phyloP scores from a whole-genome alignment of 2,888 invertebrate genomes.

The Hypsopygia costalis region DNA sequence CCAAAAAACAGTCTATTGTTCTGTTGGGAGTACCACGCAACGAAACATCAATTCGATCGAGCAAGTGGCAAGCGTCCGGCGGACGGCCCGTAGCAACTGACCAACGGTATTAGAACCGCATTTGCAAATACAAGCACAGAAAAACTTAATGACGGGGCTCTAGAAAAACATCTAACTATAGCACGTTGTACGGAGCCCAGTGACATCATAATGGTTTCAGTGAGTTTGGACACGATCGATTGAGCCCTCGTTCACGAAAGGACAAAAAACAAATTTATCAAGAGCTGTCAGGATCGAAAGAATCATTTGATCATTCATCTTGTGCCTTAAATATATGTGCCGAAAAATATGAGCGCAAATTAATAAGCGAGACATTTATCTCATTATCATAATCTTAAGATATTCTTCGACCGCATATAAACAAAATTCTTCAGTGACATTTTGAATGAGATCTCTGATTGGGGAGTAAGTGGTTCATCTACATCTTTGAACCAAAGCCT shows the following conservation, averaged over 20 bases:
- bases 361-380: slow-evolving; percentile 4
- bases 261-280: slow-evolving; percentile 11
- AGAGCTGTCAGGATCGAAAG: slow-evolving; percentile 1
- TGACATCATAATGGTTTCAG: slow-evolving; percentile 14
- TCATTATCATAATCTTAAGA: slow-evolving; percentile 7
- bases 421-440: too few relatives aligned
- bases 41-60: slow-evolving; percentile 35
- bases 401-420: too few relatives aligned
- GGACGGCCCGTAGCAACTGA: slow-evolving; percentile 33
- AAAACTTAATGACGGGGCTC: slow-evolving; percentile 39
- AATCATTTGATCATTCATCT: slow-evolving; percentile 7
- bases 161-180: slow-evolving; percentile 19
- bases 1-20: slow-evolving; percentile 41
- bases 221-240: slow-evolving; percentile 1
- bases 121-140: slow-evolving; percentile 35
- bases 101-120: slow-evolving; percentile 44
- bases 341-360: slow-evolving; percentile 7
- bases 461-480: too few relatives aligned
- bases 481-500: too few relatives aligned
- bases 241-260: slow-evolving; percentile 2
- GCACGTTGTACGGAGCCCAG: slow-evolving; percentile 12
- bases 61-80: slow-evolving; percentile 31
- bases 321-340: slow-evolving; percentile 5
- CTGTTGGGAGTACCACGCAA: slow-evolving; percentile 31
- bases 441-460: too few relatives aligned